Evolutionary conservation across 2,888 invertebrate genomes (phyloP), one percentile per base, ranked within the genome.

Genomic region (Apeira syringaria): DNA sequence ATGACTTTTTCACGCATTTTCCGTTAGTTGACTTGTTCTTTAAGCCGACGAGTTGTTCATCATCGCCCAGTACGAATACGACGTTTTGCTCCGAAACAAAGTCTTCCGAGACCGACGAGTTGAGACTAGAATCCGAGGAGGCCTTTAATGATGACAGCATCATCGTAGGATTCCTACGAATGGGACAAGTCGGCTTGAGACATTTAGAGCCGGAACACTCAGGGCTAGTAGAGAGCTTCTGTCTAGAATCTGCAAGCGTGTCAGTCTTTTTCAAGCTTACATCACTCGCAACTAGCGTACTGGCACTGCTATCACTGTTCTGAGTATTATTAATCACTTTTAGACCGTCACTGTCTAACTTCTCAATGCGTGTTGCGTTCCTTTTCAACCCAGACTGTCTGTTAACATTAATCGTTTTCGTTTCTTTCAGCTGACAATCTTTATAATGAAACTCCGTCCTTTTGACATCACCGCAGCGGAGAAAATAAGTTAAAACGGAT

Each of bases 401-500:
- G 5, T 59, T 50, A 11, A 81, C 68, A 49, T 49, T 63, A 9
- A 77, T 61, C 34, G 80, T 69, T 71, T 72, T 68, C 56, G 75
- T 78, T 77, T 91, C 62, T 65, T 80, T 68, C 62, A 87, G 34
- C 59, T 61, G 60, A 47, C 68, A 65, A 33, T 76, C 66, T 62
- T 77, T 61, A 59, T 72, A 84, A n/a, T 64, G 56, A 45, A 73
- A 86, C 18, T 78, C 72, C n/a, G 80, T 91, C 61, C 92, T 78
- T 57, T 90, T 88, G 34, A 96, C 92, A 64, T 94, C 93, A 56
- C 94, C 94, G 76, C 96, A 96, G 29, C 97, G 92, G 48, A 98
- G 92, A 68, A 98, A 98, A 74, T 98, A 98, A 0, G 96, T 95
- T 11, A 98, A 83, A 20, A 96, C 93, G 47, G 92, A 92, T 3